These are phyloP conservation scores for Agrotis ipsilon DNA, from an alignment of 2,888 invertebrate species.

Conservation along the genomic window DNA sequence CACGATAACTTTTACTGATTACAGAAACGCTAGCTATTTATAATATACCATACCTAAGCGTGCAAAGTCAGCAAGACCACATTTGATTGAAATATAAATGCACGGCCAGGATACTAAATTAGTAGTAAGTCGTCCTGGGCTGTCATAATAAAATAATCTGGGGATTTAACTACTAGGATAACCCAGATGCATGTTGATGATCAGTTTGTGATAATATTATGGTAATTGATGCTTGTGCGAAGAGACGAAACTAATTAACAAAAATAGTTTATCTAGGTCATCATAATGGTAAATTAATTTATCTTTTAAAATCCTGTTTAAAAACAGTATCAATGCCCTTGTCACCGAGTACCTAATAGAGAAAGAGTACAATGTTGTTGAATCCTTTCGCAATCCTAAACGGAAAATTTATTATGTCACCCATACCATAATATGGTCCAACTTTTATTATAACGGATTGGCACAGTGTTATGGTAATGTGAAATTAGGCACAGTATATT, in stretches of 20 bases:
- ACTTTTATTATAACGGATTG: constrained; percentile 48
- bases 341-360: constrained; percentile 15
- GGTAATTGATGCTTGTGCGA: not conserved
- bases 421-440: constrained; percentile 20
- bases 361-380: constrained; percentile 4
- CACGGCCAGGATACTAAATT: too few species aligned
- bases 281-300: not conserved
- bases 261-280: constrained; percentile 6
- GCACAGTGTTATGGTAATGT: constrained; percentile 43
- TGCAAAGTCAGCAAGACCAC: too few species aligned
- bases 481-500: constrained; percentile 12
- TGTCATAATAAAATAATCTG: too few species aligned
- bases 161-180: too few species aligned
- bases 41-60: too few species aligned
- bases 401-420: constrained; percentile 41
- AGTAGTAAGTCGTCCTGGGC: too few species aligned
- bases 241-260: not conserved
- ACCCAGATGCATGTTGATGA: too few species aligned
- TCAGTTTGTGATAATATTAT: not conserved
- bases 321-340: constrained; percentile 12
- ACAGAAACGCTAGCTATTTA: not conserved
- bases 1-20: constrained; percentile 27
- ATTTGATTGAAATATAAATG: too few species aligned
- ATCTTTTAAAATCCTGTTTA: constrained; percentile 11
- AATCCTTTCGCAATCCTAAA: constrained; percentile 27